Base-by-base conservation (phyloP, 1,140 invertebrate genomes). In the Varroa destructor region DNA sequence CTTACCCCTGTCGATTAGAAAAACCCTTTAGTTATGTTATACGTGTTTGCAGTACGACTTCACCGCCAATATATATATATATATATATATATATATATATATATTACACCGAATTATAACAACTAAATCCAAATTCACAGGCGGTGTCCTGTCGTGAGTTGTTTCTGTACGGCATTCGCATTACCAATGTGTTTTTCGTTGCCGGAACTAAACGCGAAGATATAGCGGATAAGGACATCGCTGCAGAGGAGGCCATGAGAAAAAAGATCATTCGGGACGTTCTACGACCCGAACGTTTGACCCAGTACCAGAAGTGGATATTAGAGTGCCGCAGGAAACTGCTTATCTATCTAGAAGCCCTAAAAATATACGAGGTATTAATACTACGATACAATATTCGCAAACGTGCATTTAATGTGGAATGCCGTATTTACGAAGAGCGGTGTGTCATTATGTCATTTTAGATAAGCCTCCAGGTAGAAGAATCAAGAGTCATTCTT, bases 331-430 rank as follows among this genome's bases (percentile, higher is more conserved):
- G 61, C 14, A 40, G 61, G 61, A 67, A 67, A 46, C 40, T 67
- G 10, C 36, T 67, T 5, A 40, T 5, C 14, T 67, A 67, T 67
- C 61, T 67, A 40, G 61, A 67, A 2, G 61, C 61, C 10, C 61
- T 25, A 67, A 40, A 67, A 8, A 67, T 67, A 1, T 67, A 67
- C 61, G 61, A 67, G 61, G 61, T 67, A 67, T 5, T 58, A 42
- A 58, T 40, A 42, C 36, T 25, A n/a, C 10, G n/a, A 56, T 10
- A 56, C 55, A 56, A 56, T 12, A 56, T 56, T 10, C 10, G 55
- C 10, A n/a, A 56, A 12, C 10, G 10, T 56, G 10, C 10, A 12
- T 56, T n/a, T 56, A n/a, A 56, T 56, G 25, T 25, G 25, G 25
- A 25, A 25, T 25, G 25, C 25, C 25, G 25, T 25, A 25, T 25